Evolutionary conservation across 1,140 invertebrate species (phyloP).

Genomic region (Manduca sexta): DNA sequence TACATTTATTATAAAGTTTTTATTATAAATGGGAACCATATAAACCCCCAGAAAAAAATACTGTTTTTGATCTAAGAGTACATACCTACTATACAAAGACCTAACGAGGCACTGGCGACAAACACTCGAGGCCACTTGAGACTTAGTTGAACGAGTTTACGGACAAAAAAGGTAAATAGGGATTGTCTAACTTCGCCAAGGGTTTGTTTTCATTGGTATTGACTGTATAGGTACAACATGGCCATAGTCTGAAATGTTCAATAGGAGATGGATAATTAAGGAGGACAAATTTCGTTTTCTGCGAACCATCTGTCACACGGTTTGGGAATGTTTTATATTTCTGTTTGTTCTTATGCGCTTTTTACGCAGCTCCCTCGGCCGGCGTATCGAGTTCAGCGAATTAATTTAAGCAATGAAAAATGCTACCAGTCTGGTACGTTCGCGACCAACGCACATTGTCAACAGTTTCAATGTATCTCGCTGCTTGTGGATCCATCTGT

Average conservation of each 20-base stretch:
- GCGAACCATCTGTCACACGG: slow-evolving; percentile 21
- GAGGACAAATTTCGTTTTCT: neutral
- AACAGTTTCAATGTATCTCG: neutral
- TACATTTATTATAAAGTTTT: no score
- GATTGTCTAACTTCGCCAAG: no score
- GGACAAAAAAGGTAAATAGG: no score
- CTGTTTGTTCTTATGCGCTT: slow-evolving; percentile 39
- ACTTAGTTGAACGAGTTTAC: neutral
- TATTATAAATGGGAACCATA: no score
- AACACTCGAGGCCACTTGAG: slow-evolving; percentile 13
- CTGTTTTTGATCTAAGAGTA: no score
- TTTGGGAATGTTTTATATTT: slow-evolving; percentile 61
- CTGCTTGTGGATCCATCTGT: neutral
- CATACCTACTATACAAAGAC: no score
- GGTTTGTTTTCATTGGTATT: neutral
- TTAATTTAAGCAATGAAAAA: slow-evolving; percentile 44
- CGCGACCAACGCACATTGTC: neutral
- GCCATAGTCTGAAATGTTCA: no score
- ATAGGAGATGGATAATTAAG: no score
- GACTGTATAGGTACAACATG: slow-evolving; percentile 2
- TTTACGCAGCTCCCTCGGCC: slow-evolving; percentile 27
- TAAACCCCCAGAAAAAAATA: no score
- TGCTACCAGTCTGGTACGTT: slow-evolving; percentile 16
- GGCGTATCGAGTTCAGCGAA: slow-evolving; percentile 42
- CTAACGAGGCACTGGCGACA: slow-evolving; percentile 1